Base-by-base conservation (phyloP, 2,113 vertebrate genomes). In the Podarcis cretensis region DNA sequence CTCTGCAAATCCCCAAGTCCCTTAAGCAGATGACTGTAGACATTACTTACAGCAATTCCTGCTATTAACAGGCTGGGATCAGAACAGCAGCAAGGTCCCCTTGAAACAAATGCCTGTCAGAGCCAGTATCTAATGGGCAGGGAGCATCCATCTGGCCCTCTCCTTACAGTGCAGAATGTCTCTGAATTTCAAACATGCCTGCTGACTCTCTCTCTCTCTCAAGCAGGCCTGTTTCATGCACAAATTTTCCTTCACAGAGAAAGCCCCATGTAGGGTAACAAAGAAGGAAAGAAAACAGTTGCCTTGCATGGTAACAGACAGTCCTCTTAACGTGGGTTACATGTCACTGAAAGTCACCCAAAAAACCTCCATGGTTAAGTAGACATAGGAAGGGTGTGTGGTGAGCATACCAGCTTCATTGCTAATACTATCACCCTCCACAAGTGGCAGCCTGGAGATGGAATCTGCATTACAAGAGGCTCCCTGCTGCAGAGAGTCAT, bases 1-100 rank as follows among this genome's bases (percentile, higher is more conserved):
- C 87, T 94, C 92, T 94, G 93, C 91, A 96, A 96, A 95, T 95
- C 96, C 97, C 96, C 74, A 95, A 87, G 89, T 96, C 95, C 96
- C 96, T 81, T 57, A 88, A 97, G 96, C 96, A 97, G 96, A 96
- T 97, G 96, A 97, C 91, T 94, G 93, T 92, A 96, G 95, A 96
- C 94, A 94, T 96, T 96, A 96, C 96, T 97, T 95, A 95, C 94
- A 96, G 94, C 89, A 94, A 92, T 92, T 95, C 91, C 95, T 95
- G 83, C 94, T 93, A 95, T 95, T 96, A 96, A 93, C 93, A 95
- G 95, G 37, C 92, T 93, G 92, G 94, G 96, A 95, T 94, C 94
- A 91, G 94, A 96, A 90, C 90, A 94, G 84, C 90, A 93, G 91
- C 84, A 80, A 93, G 88, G 90, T 95, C 93, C 93, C 94, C 91